A percentile compares a stretch with the other conserved stretches of the same genome.
Conservation (phyloP, 1,140 invertebrate genomes). For the Prorops nasuta region DNA sequence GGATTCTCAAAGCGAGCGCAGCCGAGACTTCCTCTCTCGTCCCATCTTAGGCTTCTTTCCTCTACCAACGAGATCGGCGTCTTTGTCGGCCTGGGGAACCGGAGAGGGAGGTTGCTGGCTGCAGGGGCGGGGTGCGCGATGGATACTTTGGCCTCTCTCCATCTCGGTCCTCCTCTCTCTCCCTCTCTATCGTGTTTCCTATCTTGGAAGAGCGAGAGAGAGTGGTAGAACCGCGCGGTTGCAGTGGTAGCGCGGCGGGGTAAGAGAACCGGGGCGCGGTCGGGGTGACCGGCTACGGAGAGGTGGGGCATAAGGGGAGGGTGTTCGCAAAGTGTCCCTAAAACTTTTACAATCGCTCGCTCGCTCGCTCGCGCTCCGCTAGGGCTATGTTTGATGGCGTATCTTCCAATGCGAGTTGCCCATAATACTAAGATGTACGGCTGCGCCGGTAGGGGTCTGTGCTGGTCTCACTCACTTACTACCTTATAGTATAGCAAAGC, state of each 20-base stretch:
- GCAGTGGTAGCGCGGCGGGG: conserved; percentile 22
- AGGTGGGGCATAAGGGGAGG: conserved; percentile 37
- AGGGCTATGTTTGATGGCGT: conserved; percentile 75
- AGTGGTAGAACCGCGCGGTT: conserved; percentile 8
- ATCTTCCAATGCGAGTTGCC: conserved; percentile 76
- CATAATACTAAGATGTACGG: conserved; percentile 74
- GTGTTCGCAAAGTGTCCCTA: conserved; percentile 64
- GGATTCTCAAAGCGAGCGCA: too few relatives aligned
- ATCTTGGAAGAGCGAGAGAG: too few relatives aligned
- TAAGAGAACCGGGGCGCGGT: conserved; percentile 37
- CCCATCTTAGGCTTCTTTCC: conserved; percentile 1
- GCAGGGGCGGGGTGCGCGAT: too few relatives aligned
- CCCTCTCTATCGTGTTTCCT: neutral
- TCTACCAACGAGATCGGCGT: neutral
- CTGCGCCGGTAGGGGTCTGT: conserved; percentile 64
- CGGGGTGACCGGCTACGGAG: neutral
- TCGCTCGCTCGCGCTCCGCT: conserved; percentile 57
- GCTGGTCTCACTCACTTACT: conserved; percentile 40
- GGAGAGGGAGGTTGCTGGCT: neutral
- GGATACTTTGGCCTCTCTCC: too few relatives aligned
- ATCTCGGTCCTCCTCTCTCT: neutral
- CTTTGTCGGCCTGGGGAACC: neutral
- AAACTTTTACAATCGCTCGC: conserved; percentile 67
- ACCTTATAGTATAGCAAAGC: conserved; percentile 55
- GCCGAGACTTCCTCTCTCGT: neutral